These are phyloP conservation scores for Bolborhynchus lineola DNA, from an alignment of 2,113 vertebrate genomes.

Conservation along the genomic window DNA sequence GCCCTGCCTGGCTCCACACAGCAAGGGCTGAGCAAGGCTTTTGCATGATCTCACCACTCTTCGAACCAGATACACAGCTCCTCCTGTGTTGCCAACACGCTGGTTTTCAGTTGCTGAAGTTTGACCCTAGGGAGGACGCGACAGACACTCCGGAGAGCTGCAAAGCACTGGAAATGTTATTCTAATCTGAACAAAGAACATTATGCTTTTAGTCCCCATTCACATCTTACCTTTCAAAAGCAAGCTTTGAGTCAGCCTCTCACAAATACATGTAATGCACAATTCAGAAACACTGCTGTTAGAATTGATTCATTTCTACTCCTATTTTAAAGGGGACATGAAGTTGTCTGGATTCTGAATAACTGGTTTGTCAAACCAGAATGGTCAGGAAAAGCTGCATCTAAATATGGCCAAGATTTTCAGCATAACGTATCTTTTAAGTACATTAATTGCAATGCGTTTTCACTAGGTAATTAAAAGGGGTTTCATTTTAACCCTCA, in stretches of 20 bases:
- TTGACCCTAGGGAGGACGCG: not conserved
- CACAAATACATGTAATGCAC: not conserved
- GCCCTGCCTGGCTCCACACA: not conserved
- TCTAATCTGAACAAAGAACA: not conserved
- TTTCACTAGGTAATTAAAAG: constrained; percentile 14
- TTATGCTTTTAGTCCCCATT: not conserved
- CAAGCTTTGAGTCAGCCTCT: not conserved
- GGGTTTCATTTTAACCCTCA: not conserved
- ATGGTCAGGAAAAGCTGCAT: not conserved
- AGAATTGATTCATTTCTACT: not conserved
- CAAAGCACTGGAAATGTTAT: not conserved
- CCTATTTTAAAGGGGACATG: not conserved
- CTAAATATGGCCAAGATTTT: not conserved
- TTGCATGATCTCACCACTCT: not conserved
- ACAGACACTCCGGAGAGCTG: not conserved
- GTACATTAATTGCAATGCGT: not conserved
- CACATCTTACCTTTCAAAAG: not conserved
- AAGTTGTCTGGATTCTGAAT: not conserved
- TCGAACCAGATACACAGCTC: not conserved
- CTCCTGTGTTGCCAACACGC: not conserved
- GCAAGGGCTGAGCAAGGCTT: not conserved
- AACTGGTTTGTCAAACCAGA: not conserved
- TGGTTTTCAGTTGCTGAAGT: not conserved
- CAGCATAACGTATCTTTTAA: not conserved
- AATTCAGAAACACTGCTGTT: not conserved